These are phyloP conservation scores for Mesembrinibis cayennensis DNA, from an alignment of 2,113 vertebrate species.

Conservation along the genomic window DNA sequence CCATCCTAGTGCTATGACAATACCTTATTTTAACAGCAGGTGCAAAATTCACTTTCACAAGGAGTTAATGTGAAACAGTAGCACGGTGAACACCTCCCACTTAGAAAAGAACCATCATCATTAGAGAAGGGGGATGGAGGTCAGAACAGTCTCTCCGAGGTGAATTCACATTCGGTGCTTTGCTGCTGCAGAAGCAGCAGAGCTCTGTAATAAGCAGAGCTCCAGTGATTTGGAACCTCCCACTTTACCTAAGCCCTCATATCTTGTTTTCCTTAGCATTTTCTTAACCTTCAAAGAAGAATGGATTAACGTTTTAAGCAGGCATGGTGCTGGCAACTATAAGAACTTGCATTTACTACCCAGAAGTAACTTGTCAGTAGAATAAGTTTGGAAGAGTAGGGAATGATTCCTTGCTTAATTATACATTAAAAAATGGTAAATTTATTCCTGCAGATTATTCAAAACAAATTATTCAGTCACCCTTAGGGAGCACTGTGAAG, in stretches of 20 bases:
- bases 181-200: constrained; percentile 14
- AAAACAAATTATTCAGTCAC: neutral
- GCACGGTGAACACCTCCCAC: neutral
- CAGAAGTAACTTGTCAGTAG: neutral
- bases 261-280: constrained; percentile 32
- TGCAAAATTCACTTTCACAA: neutral
- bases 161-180: neutral
- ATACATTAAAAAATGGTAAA: constrained; percentile 28
- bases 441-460: constrained; percentile 31
- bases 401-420: constrained; percentile 2
- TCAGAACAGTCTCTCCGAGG: neutral
- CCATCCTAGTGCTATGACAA: neutral
- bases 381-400: neutral
- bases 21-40: neutral
- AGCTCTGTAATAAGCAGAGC: neutral
- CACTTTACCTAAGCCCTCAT: neutral
- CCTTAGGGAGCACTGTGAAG: neutral
- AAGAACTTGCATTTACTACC: neutral
- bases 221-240: constrained; percentile 28
- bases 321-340: neutral
- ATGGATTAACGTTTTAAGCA: constrained; percentile 8
- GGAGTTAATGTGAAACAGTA: neutral
- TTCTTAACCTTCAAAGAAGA: constrained; percentile 40
- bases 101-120: neutral
- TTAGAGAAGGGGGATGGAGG: neutral